Base-by-base conservation (phyloP, 2,797 vertebrate genomes). In the Megalops cyprinoides region DNA sequence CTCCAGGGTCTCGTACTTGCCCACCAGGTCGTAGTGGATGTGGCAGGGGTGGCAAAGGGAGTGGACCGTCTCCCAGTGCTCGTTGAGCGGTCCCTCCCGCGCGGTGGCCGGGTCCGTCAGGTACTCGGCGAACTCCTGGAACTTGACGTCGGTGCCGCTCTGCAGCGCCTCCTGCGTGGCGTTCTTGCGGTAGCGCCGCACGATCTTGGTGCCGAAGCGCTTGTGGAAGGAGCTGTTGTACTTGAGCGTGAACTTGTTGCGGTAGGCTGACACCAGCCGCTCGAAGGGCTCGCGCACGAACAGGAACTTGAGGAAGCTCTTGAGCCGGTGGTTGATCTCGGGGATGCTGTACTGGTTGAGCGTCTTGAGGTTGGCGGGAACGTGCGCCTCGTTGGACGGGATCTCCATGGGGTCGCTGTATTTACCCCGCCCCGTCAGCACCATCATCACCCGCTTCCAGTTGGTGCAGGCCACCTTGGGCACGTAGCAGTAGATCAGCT, bases 401-500 rank as follows among this genome's bases (percentile, higher is more conserved):
- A 99, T 99, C 87, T 97, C 96, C 98, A 99, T 99, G 0, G 98
- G 97, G 85, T 99, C 94, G 0, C 93, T 97, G 92, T 98, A 99
- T 83, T 97, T 98, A 34, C 97, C 98, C 4, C 92, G 94, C 5
- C 98, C 96, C 0, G 94, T 97, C 79, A 99, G 95, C 25, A 99
- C 98, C 98, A 99, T 99, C 98, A 99, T 99, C 82, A 99, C 96
- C 12, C 98, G 94, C 89, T 99, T 99, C 98, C 98, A 99, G 94
- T 99, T 99, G 91, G 98, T 99, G 80, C 98, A 99, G 51, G 98
- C 98, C 90, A 99, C 98, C 90, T 99, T 99, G 85, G 98, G 98
- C 60, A 99, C 98, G 0, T 99, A 99, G 91, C 98, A 99, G 87
- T 99, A 99, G 92, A 99, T 98, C 85, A 99, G 94, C 87, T 97